These are phyloP conservation scores for Nyctibius bracteatus DNA, from an alignment of 2,113 vertebrate genomes.

Conservation along the genomic window DNA sequence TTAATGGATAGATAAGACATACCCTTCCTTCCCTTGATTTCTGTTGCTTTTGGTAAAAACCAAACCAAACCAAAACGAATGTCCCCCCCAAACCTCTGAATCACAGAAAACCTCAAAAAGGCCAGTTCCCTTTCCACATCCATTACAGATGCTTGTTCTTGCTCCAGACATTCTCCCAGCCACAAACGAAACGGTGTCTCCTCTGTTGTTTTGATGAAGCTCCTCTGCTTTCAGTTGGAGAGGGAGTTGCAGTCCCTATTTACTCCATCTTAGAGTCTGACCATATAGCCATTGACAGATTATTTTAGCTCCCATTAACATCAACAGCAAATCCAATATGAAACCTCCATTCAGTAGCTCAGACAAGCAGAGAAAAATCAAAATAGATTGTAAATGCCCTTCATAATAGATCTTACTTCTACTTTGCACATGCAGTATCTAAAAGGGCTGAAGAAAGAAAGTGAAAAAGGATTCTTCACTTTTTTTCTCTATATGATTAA, in stretches of 20 bases:
- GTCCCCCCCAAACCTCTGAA: rapidly evolving
- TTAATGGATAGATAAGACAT: neutral
- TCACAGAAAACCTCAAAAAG: neutral
- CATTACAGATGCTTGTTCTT: neutral
- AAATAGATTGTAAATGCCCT: neutral
- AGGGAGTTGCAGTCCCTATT: neutral
- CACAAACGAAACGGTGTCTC: neutral
- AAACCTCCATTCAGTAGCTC: neutral
- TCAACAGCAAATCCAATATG: neutral
- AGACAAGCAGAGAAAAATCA: neutral
- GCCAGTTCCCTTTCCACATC: neutral
- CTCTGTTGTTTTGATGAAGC: neutral
- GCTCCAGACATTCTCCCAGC: neutral
- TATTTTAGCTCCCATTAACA: neutral
- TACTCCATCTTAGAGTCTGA: neutral
- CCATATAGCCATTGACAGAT: neutral
- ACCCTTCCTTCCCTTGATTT: neutral
- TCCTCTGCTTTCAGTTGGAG: neutral
- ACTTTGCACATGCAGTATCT: neutral
- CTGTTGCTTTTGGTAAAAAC: neutral
- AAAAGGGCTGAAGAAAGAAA: neutral
- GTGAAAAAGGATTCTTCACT: neutral
- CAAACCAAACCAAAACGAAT: neutral
- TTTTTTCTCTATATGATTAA: slow-evolving; percentile 4
- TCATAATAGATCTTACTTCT: neutral